phyloP scores from a whole-genome alignment of 2,888 invertebrate genomes.

The Sarcophaga subvicina region DNA sequence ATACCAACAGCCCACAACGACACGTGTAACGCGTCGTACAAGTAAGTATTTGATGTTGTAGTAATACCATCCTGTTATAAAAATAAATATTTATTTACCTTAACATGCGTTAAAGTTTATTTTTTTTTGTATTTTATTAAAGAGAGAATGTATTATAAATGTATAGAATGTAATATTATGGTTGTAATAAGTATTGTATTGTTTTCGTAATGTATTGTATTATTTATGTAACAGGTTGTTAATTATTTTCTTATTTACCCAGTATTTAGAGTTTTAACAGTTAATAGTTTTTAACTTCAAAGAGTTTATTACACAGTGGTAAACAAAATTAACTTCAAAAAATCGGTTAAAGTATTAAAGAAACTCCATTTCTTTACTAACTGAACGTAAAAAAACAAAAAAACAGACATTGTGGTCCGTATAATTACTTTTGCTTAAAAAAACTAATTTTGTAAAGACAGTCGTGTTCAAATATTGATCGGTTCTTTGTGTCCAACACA shows the following conservation, averaged over 20 bases:
- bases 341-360: too few relatives aligned
- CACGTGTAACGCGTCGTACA: slow-evolving; percentile 80
- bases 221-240: slow-evolving; percentile 46
- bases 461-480: too few relatives aligned
- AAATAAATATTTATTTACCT: slow-evolving; percentile 20
- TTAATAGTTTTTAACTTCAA: slow-evolving; percentile 9
- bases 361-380: too few relatives aligned
- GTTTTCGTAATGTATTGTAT: slow-evolving; percentile 35
- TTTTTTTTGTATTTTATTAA: slow-evolving; percentile 12
- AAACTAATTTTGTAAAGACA: too few relatives aligned
- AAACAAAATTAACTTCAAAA: not conserved
- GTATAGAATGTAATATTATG: not conserved
- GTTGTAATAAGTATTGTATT: slow-evolving; percentile 1
- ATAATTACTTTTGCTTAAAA: too few relatives aligned
- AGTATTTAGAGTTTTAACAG: slow-evolving; percentile 19
- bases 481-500: too few relatives aligned
- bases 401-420: not conserved
- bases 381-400: not conserved
- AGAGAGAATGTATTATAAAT: too few relatives aligned
- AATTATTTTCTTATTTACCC: slow-evolving; percentile 35
- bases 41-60: slow-evolving; percentile 77
- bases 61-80: slow-evolving; percentile 4
- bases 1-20: slow-evolving; percentile 71
- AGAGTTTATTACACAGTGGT: slow-evolving; percentile 21
- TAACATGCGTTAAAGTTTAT: slow-evolving; percentile 20